phyloP scores from a whole-genome alignment of 92 coral and sea anemone species.

The Siderastrea radians region DNA sequence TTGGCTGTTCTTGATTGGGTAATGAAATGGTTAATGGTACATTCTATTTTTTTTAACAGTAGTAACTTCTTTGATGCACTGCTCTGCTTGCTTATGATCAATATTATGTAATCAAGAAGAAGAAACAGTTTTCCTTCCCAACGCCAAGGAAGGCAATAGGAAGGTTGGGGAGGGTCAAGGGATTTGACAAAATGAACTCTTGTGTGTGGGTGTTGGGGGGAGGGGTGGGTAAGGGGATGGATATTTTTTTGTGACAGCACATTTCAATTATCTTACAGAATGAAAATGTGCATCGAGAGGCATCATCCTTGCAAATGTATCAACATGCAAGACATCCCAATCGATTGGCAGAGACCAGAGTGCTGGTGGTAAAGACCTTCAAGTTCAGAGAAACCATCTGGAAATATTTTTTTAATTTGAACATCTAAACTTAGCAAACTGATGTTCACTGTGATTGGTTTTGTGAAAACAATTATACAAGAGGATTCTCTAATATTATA shows the following conservation, averaged over 20 bases:
- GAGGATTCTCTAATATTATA: too few species aligned
- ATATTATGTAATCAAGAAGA: too few species aligned
- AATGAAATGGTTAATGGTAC: background rate
- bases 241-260: too few species aligned
- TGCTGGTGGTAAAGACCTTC: constrained; percentile 10
- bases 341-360: background rate
- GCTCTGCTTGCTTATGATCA: too few species aligned
- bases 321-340: constrained; percentile 12
- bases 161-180: too few species aligned
- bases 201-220: too few species aligned
- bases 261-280: constrained; percentile 13
- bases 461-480: too few species aligned
- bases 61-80: background rate
- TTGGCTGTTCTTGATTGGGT: constrained; percentile 8
- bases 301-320: background rate
- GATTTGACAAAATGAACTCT: too few species aligned
- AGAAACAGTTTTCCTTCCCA: too few species aligned
- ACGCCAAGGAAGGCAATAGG: too few species aligned
- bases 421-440: background rate
- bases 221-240: too few species aligned
- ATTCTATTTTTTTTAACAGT: too few species aligned
- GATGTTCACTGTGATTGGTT: background rate
- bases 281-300: constrained; percentile 26
- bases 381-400: constrained; percentile 2
- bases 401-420: background rate